Percentiles rank a stretch among this genome's conserved stretches.
These are phyloP conservation scores for Oxyruncus cristatus DNA, from an alignment of 2,113 vertebrate species.

Conservation along the genomic window DNA sequence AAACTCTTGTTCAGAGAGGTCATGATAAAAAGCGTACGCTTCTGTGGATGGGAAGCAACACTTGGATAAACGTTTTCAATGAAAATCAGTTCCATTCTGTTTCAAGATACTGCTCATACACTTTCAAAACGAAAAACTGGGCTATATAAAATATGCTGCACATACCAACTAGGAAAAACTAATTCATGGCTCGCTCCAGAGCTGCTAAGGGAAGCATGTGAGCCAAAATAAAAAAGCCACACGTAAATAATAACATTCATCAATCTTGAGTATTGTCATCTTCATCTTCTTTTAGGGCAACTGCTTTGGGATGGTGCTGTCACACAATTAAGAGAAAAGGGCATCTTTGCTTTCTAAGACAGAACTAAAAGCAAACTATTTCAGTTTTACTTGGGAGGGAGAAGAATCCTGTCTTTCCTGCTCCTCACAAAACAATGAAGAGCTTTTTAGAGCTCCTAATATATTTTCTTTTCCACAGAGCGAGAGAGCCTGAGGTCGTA, in stretches of 20 bases:
- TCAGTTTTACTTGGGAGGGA: neutral
- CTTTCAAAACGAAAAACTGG: constrained; percentile 46
- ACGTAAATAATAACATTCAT: constrained; percentile 56
- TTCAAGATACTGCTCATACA: constrained; percentile 4
- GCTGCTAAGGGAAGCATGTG: constrained; percentile 41
- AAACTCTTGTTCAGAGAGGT: constrained; percentile 51
- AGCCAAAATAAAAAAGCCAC: constrained; percentile 54
- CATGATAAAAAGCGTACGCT: constrained; percentile 26
- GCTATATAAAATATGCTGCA: constrained; percentile 64
- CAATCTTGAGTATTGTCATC: neutral
- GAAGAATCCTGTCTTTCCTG: neutral
- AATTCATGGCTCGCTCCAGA: constrained; percentile 28
- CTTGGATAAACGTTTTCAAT: neutral
- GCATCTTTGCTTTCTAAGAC: constrained; percentile 36
- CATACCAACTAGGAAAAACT: constrained; percentile 41
- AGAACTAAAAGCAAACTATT: constrained; percentile 39
- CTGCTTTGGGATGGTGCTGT: constrained; percentile 6
- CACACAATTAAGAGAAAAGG: constrained; percentile 18
- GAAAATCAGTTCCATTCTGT: constrained; percentile 25
- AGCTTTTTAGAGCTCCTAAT: constrained; percentile 64
- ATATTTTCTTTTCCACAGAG: constrained; percentile 51
- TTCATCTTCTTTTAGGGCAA: constrained; percentile 19
- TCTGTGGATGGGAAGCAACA: constrained; percentile 53
- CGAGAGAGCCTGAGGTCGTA: constrained; percentile 54
- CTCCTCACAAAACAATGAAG: constrained; percentile 53